Base-by-base conservation (phyloP, 2,797 vertebrate species). In the Hydrocynus forskahlii region DNA sequence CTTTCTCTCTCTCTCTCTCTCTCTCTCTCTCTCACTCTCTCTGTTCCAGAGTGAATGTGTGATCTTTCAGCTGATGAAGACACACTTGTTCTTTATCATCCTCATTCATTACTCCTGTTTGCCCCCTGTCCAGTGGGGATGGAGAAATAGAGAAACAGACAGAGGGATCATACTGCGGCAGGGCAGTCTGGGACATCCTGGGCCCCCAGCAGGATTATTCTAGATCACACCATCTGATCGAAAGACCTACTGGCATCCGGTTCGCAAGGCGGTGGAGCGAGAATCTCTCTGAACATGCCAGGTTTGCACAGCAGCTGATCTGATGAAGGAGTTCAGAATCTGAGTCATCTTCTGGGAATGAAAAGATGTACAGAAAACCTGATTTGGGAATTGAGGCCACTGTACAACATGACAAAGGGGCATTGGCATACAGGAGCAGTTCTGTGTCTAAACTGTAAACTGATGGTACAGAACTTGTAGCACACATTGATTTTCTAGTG, bases 201-300 rank as follows among this genome's bases (percentile, higher is more conserved):
- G 17, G 62, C 21, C 14, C 45, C 50, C 57, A 21, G 59, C 4
- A 25, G 38, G 78, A 43, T 64, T 63, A 62, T 62, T 79, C 17
- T 72, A 72, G 25, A 79, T 79, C 21, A 73, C 6, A 25, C 10
- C 69, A 73, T 73, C 78, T 72, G 78, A 79, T 54, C 7, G 19
- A 43, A 55, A 54, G n/a, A 40, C 35, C 59, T 50, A 40, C 17
- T 50, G 55, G 29, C 52, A 8, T 29, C 7, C 29, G 55, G 50
- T 7, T 55, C 19, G 35, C 5, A 57, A 57, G 9, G 13, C 17
- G 62, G 6, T 14, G 14, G 23, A 14, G 25, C 5, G 23, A 63
- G 7, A 38, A 16, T 7, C 29, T 64, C 5, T 17, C 10, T 29
- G 6, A 66, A 38, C 35, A 4, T 0, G 59, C 10, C 13, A 62